These are phyloP conservation scores for Eulemur mongoz DNA, from an alignment of 2,797 vertebrate genomes.

Conservation along the genomic window DNA sequence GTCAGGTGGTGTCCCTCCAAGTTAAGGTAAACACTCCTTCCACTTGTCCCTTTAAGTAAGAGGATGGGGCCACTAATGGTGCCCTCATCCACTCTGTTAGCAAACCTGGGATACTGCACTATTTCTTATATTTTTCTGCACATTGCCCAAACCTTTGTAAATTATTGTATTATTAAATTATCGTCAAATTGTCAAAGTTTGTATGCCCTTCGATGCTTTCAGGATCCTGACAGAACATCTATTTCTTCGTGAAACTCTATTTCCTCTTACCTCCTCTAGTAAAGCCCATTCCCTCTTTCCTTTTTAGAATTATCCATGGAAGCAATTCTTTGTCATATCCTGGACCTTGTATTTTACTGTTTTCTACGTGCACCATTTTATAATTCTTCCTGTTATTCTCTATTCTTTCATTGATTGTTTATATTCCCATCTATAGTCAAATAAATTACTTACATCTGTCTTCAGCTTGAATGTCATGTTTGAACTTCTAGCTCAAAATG, in stretches of 20 bases:
- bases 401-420: not conserved
- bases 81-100: fast-evolving
- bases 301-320: not conserved
- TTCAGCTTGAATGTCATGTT: not conserved
- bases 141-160: not conserved
- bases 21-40: not conserved
- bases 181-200: not conserved
- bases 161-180: not conserved
- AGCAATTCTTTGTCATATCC: not conserved
- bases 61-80: not conserved
- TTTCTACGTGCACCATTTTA: not conserved
- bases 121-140: not conserved
- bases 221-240: not conserved
- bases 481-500: not conserved
- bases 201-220: not conserved
- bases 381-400: not conserved
- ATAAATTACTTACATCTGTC: not conserved
- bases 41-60: not conserved
- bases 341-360: not conserved
- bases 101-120: not conserved
- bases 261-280: not conserved
- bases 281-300: not conserved
- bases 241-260: not conserved
- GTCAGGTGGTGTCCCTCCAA: not conserved
- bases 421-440: not conserved